Evolutionary conservation across 1,140 invertebrate genomes (phyloP), one percentile per base, ranked within the genome.

Genomic region (Anastatus disparis): DNA sequence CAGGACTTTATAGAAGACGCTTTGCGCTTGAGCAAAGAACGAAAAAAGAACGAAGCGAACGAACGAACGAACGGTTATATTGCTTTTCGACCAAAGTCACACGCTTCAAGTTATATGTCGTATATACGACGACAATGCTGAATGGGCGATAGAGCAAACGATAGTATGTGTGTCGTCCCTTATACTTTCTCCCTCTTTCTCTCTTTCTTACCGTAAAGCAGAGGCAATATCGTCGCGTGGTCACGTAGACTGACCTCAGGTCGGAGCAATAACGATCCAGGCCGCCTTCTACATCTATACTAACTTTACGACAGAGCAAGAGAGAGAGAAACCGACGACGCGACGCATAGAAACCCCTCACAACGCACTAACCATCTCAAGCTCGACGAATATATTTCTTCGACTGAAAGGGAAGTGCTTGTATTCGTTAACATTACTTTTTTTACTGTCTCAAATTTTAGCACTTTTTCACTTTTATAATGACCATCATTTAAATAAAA

Each of bases 211-310:
- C 24, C 26, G 26, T 68, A n/a, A n/a, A 63, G 72, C 70, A 70
- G 68, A 77, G 65, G 78, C 79, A 83, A 83, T 83, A 83, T 83
- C 79, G 59, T 15, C 76, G 77, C 62, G 77, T 76, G 79, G 81
- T 83, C 81, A 83, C 81, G 81, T 83, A 82, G 81, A 82, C 81
- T 81, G 81, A 83, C 81, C 81, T 83, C 81, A 81, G 77, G 75
- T 79, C 72, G 31, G 74, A 77, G 81, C 80, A 83, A 83, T 82
- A 82, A 83, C 79, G 80, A 81, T 40, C 53, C n/a, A n/a, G n/a
- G n/a, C n/a, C n/a, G n/a, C n/a, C n/a, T n/a, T n/a, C n/a, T n/a
- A n/a, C n/a, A n/a, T n/a, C n/a, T n/a, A n/a, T n/a, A n/a, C n/a
- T n/a, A n/a, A n/a, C n/a, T n/a, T n/a, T n/a, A n/a, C n/a, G n/a